Evolutionary conservation across 2,888 invertebrate species (phyloP).

Genomic region (Chymomyza procnemis): DNA sequence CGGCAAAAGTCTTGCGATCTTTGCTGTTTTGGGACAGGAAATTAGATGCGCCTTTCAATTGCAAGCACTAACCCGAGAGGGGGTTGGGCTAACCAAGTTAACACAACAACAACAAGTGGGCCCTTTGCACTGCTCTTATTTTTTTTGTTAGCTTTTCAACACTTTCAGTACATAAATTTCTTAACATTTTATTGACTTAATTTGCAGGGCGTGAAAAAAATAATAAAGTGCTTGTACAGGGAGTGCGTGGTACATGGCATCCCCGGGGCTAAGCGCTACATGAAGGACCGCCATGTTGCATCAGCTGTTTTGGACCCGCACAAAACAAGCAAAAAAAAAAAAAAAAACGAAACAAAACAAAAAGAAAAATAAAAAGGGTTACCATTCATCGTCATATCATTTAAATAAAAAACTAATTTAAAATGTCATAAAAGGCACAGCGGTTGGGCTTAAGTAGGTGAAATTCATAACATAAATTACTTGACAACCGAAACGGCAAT

Average conservation of each 20-base stretch:
- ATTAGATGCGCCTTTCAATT: constrained; percentile 52
- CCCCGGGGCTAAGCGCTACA: not conserved
- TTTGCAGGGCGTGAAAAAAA: constrained; percentile 65
- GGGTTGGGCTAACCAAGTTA: no score
- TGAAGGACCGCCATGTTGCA: not conserved
- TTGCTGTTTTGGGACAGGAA: constrained; percentile 37
- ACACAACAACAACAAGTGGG: not conserved
- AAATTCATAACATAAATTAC: constrained; percentile 5
- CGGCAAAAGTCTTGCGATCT: not conserved
- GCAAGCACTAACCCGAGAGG: not conserved
- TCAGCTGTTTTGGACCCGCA: constrained; percentile 14
- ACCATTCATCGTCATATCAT: constrained; percentile 38
- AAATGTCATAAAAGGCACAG: constrained; percentile 45
- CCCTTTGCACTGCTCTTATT: not conserved
- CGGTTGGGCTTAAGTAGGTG: constrained; percentile 1
- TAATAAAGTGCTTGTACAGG: constrained; percentile 16
- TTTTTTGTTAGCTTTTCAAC: constrained; percentile 37
- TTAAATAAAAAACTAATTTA: constrained; percentile 58
- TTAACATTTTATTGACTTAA: constrained; percentile 62
- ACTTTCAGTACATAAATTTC: constrained; percentile 59
- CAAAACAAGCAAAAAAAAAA: no score
- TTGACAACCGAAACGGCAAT: not conserved
- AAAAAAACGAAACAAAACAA: no score
- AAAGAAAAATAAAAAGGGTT: no score
- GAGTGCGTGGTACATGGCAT: not conserved